Evolutionary conservation across 2,113 vertebrate genomes (phyloP).

Genomic region (Lophotis ruficrista): DNA sequence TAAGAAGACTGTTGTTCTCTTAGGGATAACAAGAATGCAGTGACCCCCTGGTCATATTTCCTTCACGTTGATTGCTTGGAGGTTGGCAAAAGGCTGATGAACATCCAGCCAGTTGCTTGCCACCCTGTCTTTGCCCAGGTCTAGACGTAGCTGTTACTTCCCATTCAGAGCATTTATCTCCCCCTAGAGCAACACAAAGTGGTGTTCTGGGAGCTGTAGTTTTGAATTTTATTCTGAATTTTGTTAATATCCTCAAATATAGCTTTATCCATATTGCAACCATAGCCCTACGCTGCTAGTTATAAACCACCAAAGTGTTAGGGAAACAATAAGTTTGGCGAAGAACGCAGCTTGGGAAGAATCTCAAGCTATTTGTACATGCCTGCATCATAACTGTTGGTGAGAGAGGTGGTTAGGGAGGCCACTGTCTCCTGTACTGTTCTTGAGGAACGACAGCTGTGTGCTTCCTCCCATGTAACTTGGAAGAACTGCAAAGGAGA

Average conservation of each 20-base stretch:
- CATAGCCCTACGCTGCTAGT: background rate
- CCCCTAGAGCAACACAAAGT: background rate
- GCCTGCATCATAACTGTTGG: background rate
- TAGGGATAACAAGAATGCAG: background rate
- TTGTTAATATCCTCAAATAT: background rate
- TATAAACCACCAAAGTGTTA: background rate
- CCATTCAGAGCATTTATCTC: background rate
- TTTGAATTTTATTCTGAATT: background rate
- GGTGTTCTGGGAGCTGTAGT: background rate
- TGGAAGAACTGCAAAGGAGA: conserved; percentile 27
- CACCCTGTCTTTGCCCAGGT: background rate
- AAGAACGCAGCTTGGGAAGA: background rate
- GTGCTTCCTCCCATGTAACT: conserved; percentile 38
- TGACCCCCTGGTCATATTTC: background rate
- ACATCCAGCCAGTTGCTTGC: background rate
- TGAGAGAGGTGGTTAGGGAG: background rate
- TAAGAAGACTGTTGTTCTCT: background rate
- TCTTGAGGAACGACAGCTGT: conserved; percentile 28
- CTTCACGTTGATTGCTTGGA: background rate
- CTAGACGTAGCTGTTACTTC: background rate
- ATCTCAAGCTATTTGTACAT: background rate
- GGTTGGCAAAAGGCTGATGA: background rate
- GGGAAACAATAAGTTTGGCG: background rate
- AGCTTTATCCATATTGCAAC: background rate
- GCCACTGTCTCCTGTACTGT: background rate